Conservation (phyloP, 2,113 vertebrate genomes). For the Lynx canadensis region DNA sequence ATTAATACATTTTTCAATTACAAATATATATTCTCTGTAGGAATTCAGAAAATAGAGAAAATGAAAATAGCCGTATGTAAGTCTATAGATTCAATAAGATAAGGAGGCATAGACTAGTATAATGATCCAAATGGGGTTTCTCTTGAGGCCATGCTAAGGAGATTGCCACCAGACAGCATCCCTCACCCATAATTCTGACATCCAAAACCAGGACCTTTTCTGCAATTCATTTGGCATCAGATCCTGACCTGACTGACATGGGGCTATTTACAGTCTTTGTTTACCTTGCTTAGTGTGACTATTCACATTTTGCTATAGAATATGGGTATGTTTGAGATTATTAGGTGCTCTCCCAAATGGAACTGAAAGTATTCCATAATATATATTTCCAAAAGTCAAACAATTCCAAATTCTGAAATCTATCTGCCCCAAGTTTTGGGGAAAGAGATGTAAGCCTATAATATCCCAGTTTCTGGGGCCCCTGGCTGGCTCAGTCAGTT, state of each 20-base stretch:
- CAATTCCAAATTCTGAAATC: not conserved
- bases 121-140: not conserved
- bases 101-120: not conserved
- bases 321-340: not conserved
- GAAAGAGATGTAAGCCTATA: not conserved
- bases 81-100: not conserved
- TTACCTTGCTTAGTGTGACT: constrained; percentile 4
- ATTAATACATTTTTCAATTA: not conserved
- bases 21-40: not conserved
- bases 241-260: constrained; percentile 16
- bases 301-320: constrained; percentile 7
- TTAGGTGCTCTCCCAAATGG: not conserved
- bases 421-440: not conserved
- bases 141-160: not conserved
- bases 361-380: not conserved
- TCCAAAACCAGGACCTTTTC: not conserved
- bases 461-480: not conserved
- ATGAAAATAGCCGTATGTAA: not conserved
- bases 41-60: not conserved
- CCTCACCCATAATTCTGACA: not conserved
- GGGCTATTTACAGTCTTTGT: not conserved
- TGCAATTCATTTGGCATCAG: constrained; percentile 41
- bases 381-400: constrained; percentile 3
- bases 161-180: not conserved
- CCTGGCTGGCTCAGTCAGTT: too few relatives aligned